Evolutionary conservation across 2,113 vertebrate genomes (phyloP), one percentile per base, ranked within the genome.

Genomic region (Rhinoderma darwinii): DNA sequence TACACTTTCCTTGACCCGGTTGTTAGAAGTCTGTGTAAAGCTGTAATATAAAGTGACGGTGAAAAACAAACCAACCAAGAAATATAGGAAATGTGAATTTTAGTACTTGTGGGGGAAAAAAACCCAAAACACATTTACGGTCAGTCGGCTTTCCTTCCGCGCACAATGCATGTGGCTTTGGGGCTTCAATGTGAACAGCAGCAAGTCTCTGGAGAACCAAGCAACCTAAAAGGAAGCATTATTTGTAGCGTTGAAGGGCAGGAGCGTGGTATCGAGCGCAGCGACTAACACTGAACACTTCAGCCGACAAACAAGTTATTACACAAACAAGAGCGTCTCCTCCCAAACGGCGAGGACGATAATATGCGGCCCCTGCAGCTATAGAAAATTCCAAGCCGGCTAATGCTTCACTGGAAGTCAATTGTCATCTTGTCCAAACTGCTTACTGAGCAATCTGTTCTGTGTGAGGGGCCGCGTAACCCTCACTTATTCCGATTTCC

Each of bases 121-220:
- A 35, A 35, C 12, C 3, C 0, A 72, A 54, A 32, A 44, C 74
- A 37, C 50, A 37, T 54, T 78, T 78, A 78, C 76, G 0, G 54
- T 35, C 76, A 4, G 20, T 6, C 76, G 20, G 76, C 17, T 25
- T 90, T 89, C 61, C 75, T 91, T 92, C 92, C 91, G 88, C 75
- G 90, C 41, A 91, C 47, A 93, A 90, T 88, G 89, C 66, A 86
- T 88, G 89, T 83, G 91, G 92, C 89, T 92, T 92, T 25, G 91
- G 90, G 87, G 91, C 91, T 89, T 92, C 91, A 91, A 90, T 92
- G 84, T 91, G 90, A 91, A 91, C 59, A 88, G 90, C 84, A 89
- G 89, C 72, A 22, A 91, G 90, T 56, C 83, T 91, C 47, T 88
- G 89, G 75, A 91, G 90, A 89, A 85, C 89, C 43, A 91, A 85